Evolutionary conservation across 2,888 invertebrate species (phyloP).

Genomic region (Tachystola acroxantha): DNA sequence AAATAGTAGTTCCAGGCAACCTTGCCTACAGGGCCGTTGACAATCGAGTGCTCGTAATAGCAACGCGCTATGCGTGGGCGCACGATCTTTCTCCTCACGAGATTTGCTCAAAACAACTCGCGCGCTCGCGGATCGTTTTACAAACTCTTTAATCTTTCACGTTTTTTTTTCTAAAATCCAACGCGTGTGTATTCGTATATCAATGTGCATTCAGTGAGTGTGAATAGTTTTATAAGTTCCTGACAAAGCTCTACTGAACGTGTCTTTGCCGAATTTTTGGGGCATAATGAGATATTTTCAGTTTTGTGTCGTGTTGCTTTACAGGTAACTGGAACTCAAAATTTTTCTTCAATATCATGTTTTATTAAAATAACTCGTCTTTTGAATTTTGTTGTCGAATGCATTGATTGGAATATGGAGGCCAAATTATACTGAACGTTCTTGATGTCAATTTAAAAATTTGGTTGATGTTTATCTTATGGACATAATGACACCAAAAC

Average conservation of each 20-base stretch:
- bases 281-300: conserved; percentile 56
- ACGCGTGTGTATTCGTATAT: conserved; percentile 21
- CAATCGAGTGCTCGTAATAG: conserved; percentile 65
- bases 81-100: conserved; percentile 55
- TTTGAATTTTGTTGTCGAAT: not conserved
- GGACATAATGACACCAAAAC: not conserved
- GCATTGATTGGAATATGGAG: not conserved
- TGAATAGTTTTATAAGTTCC: not conserved
- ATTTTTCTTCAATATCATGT: not conserved
- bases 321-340: conserved; percentile 41
- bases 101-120: conserved; percentile 60
- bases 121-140: conserved; percentile 56
- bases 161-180: conserved; percentile 16
- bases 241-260: not conserved
- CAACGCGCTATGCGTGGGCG: conserved; percentile 61
- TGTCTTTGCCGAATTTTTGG: not conserved
- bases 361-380: not conserved
- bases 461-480: too few species aligned
- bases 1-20: conserved; percentile 51
- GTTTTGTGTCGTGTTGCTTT: conserved; percentile 57
- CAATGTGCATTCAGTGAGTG: conserved; percentile 5
- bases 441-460: too few species aligned
- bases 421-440: not conserved
- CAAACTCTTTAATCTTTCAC: conserved; percentile 33
- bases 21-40: conserved; percentile 65